Evolutionary conservation across 1,140 invertebrate species (phyloP).

Genomic region (Drosophila ohnishii): DNA sequence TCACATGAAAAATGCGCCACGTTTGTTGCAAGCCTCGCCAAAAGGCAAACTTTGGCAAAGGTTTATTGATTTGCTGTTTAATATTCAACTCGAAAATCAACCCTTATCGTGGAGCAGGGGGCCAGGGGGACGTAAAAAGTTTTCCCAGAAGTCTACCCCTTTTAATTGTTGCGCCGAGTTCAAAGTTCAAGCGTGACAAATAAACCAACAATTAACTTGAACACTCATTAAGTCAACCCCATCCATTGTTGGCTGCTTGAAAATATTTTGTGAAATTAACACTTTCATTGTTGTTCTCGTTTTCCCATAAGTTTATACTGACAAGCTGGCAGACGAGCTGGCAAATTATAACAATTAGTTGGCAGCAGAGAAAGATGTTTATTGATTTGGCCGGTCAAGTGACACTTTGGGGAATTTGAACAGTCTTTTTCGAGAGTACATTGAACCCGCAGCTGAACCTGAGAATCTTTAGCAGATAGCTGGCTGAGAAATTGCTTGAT

Average conservation of each 20-base stretch:
- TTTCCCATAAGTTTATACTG: slow-evolving; percentile 44
- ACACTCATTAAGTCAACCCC: slow-evolving; percentile 64
- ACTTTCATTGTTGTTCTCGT: slow-evolving; percentile 53
- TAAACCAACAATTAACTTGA: slow-evolving; percentile 76
- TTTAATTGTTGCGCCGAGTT: slow-evolving; percentile 67
- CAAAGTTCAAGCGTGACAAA: slow-evolving; percentile 76
- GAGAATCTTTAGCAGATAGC: slow-evolving; percentile 23
- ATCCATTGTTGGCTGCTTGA: slow-evolving; percentile 5
- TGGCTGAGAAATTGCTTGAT: slow-evolving; percentile 39
- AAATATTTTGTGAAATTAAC: slow-evolving; percentile 72
- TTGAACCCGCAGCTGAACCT: slow-evolving; percentile 36
- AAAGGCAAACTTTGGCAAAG: slow-evolving; percentile 8
- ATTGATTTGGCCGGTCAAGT: slow-evolving; percentile 71
- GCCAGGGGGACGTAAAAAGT: slow-evolving; percentile 1
- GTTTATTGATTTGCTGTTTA: slow-evolving; percentile 36
- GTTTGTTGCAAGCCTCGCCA: slow-evolving; percentile 5
- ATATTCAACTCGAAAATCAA: slow-evolving; percentile 30
- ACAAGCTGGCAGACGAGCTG: slow-evolving; percentile 18
- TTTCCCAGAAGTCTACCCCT: slow-evolving; percentile 8
- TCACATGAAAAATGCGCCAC: slow-evolving; percentile 13
- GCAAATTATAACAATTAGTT: slow-evolving; percentile 77
- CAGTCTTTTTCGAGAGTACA: slow-evolving; percentile 20
- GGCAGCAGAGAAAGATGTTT: slow-evolving; percentile 31
- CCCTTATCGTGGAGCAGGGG: not conserved
- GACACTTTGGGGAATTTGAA: slow-evolving; percentile 67